Base-by-base conservation (phyloP, 2,797 vertebrate species). In the Gadopsis bispinosus region DNA sequence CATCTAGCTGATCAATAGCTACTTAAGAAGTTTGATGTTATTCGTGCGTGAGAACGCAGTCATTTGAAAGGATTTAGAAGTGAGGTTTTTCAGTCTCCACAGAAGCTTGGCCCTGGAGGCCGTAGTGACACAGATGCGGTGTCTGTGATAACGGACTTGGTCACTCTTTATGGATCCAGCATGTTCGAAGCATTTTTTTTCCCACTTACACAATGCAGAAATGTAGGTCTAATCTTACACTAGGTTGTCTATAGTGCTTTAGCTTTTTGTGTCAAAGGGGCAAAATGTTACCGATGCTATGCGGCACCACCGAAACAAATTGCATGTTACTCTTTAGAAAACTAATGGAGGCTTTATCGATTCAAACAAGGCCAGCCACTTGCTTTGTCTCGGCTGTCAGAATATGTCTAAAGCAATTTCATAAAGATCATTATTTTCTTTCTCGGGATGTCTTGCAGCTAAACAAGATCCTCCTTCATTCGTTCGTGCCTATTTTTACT, bases 331-430 rank as follows among this genome's bases (percentile, higher is more conserved):
- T 93, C 89, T 93, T 91, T 91, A 84, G 80, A 83, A 92, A 92
- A 90, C 86, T 93, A 94, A 95, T 92, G 89, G 89, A 93, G 90
- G 93, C 89, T 91, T 93, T 93, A 95, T 94, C 88, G 92, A 93
- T 95, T 93, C 61, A 39, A 94, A 93, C 92, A 79, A 88, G 88
- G 84, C 90, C 83, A 87, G 92, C 89, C 85, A 89, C 92, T 91
- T 89, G 84, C 87, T 92, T 93, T 93, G 92, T 93, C 89, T 85
- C 81, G 73, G 87, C 92, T 92, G 90, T 92, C 94, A 93, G 86
- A 90, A 92, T 93, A 91, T 86, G 91, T 94, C 93, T 85, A 88
- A 94, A 94, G 92, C 91, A 93, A 94, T 95, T 92, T 92, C 85
- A 91, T 88, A 91, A 86, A 91, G 92, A 94, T 95, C 92, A 93